These are phyloP conservation scores for Philaenus spumarius DNA, from an alignment of 1,140 invertebrate species.

Conservation along the genomic window DNA sequence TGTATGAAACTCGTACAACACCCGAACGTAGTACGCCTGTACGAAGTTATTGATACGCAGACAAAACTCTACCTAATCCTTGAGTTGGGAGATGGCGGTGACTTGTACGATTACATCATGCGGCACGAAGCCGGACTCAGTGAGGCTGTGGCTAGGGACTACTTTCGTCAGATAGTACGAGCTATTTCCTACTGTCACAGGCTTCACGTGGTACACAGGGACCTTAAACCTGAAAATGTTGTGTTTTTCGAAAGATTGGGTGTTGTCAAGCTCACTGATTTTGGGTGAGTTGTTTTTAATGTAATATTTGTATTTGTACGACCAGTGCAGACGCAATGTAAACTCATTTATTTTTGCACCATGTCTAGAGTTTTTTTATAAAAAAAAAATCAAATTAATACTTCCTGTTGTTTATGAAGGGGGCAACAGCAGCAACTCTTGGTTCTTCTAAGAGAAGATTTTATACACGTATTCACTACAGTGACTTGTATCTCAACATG, in stretches of 20 bases:
- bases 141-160: constrained; percentile 67
- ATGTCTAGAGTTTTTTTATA: too few species aligned
- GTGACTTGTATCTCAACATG: too few species aligned
- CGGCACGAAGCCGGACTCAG: constrained; percentile 77
- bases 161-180: constrained; percentile 92
- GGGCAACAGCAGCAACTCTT: too few species aligned
- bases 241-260: constrained; percentile 97
- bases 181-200: constrained; percentile 98
- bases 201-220: constrained; percentile 87
- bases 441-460: too few species aligned
- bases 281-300: constrained; percentile 55
- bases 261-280: constrained; percentile 97
- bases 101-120: constrained; percentile 99
- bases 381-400: too few species aligned
- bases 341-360: too few species aligned
- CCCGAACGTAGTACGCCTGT: constrained; percentile 94
- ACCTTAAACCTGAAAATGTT: constrained; percentile 98
- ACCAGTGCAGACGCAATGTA: too few species aligned
- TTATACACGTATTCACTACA: too few species aligned
- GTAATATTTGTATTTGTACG: background rate
- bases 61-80: constrained; percentile 93
- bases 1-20: constrained; percentile 99
- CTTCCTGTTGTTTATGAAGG: too few species aligned
- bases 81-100: constrained; percentile 97
- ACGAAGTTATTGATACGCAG: constrained; percentile 98